Percentiles rank a stretch among this genome's conserved stretches.
Conservation (phyloP, 2,113 vertebrate species). For the Malurus alboscapulatus region DNA sequence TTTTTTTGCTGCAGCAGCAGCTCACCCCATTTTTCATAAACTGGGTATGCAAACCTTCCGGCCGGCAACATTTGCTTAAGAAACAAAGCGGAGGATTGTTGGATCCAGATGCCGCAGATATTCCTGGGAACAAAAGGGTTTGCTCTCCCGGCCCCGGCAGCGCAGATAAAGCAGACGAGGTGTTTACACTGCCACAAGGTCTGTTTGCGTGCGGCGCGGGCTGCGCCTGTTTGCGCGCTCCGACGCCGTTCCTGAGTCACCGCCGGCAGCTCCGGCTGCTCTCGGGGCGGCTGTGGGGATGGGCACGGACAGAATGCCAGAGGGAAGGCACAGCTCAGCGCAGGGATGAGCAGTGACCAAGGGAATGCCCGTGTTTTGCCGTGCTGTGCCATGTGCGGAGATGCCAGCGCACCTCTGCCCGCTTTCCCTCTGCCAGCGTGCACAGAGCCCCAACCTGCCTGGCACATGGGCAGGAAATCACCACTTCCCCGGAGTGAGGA, state of each 20-base stretch:
- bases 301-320: accelerated
- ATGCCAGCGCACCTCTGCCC: background rate
- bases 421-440: background rate
- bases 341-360: background rate
- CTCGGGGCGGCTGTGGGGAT: accelerated
- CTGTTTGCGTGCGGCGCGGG: background rate
- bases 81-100: background rate
- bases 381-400: accelerated
- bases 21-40: background rate
- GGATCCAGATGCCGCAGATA: background rate
- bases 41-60: accelerated
- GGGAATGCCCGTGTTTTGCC: accelerated
- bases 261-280: background rate
- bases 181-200: constrained; percentile 30
- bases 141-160: background rate
- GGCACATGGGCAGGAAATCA: background rate
- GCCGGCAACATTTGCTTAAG: background rate
- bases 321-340: accelerated
- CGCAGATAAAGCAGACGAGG: background rate
- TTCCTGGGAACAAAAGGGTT: background rate
- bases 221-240: background rate
- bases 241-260: accelerated
- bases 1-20: background rate
- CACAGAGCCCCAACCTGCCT: background rate
- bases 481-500: background rate